Evolutionary conservation across 1,140 invertebrate genomes (phyloP).

Genomic region (Cotesia glomerata): DNA sequence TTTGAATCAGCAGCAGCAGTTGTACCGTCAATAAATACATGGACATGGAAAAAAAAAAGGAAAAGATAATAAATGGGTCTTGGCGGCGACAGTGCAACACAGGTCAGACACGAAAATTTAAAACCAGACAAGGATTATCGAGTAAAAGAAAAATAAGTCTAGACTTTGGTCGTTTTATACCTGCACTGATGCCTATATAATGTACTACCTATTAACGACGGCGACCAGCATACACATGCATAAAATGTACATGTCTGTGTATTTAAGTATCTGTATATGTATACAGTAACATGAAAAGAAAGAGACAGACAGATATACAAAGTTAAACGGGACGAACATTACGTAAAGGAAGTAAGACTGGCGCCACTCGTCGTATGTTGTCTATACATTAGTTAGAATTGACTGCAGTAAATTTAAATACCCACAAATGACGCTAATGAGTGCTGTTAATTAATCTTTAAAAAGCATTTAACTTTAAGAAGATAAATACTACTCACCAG

Average conservation of each 20-base stretch:
- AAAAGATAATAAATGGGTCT: not conserved
- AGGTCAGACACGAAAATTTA: too few species aligned
- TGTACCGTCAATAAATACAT: not conserved
- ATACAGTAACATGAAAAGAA: conserved; percentile 5
- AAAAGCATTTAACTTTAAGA: not conserved
- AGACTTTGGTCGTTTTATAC: not conserved
- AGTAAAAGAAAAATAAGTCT: not conserved
- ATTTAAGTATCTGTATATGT: not conserved
- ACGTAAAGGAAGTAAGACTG: conserved; percentile 20
- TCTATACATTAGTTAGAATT: conserved; percentile 6
- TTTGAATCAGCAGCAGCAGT: not conserved
- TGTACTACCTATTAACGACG: not conserved
- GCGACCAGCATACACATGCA: not conserved
- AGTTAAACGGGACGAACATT: conserved; percentile 4
- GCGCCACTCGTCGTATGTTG: conserved; percentile 19
- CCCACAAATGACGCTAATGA: not conserved
- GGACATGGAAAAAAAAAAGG: not conserved
- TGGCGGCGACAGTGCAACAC: too few species aligned
- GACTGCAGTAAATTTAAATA: not conserved
- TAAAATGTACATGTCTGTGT: not conserved
- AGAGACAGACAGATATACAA: conserved; percentile 4
- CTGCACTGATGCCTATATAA: not conserved
- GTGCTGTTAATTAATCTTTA: not conserved
- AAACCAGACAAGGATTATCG: not conserved
- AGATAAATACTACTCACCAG: conserved; percentile 68